Evolutionary conservation across 2,888 invertebrate species (phyloP), one percentile per base, ranked within the genome.

Genomic region (Pyrocoelia pectoralis): DNA sequence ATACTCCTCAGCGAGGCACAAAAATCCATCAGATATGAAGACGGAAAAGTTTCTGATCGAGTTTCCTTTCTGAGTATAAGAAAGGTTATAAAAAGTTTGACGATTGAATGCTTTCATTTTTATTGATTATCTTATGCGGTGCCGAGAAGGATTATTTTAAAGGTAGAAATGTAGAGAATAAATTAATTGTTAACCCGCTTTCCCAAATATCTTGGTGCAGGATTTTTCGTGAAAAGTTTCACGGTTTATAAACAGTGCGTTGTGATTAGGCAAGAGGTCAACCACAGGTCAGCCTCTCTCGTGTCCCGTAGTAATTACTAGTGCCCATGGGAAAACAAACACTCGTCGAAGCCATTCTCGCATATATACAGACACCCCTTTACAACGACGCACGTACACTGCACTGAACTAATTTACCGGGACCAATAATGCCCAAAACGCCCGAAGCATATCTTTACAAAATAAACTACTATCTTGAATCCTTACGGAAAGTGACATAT

Each of bases 1-100:
- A 59, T 59, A 64, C 58, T 59, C 50, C 58, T 46, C 52, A 24
- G 38, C 12, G 19, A 51, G 50, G 43, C 46, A 54, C 46, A 59
- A 59, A 58, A 64, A 64, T 64, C 50, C 50, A 64, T 64, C 59
- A 55, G 55, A 64, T 64, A 64, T 58, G 59, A 64, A 57, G 58
- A 64, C 55, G 58, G 55, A 64, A 56, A 64, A 64, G 28, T 64
- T 64, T 64, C 49, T 56, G 63, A 64, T 64, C 54, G 59, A 64
- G 63, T 64, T 62, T 64, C 46, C 55, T 48, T 59, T 58, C 55
- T 40, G 58, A 59, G 59, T 58, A 64, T 64, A 64, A 59, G 55
- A 64, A 59, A 64, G 58, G 58, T 64, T 59, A 64, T 64, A 64
- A 64, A 59, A 64, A 64, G 59, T 64, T 64, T 58, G 63, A 59